Evolutionary conservation across 1,140 invertebrate genomes (phyloP).

Genomic region (Bactericera cockerelli): DNA sequence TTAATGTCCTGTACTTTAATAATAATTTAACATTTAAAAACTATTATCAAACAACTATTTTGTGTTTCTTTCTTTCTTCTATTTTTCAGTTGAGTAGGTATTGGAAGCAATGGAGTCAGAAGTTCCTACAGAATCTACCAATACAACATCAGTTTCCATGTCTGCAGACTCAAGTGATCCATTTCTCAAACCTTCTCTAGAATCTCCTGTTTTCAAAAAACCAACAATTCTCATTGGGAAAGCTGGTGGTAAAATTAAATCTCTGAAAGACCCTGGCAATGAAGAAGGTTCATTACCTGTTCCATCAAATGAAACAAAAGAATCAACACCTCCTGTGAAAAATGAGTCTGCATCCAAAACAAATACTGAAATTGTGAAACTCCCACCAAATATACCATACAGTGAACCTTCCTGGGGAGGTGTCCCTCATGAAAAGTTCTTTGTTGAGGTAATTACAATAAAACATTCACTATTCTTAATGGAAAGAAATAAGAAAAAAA

Average conservation of each 20-base stretch:
- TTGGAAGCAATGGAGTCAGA: no score
- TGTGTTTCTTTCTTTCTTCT: no score
- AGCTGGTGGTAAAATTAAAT: conserved; percentile 11
- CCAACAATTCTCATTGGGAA: conserved; percentile 20
- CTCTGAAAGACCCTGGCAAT: conserved; percentile 18
- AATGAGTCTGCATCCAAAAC: neutral
- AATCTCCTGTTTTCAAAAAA: conserved; percentile 14
- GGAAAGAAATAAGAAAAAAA: neutral
- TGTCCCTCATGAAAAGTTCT: conserved; percentile 35
- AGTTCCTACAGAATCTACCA: no score
- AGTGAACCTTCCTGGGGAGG: conserved; percentile 61
- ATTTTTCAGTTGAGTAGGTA: no score
- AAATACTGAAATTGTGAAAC: conserved; percentile 17
- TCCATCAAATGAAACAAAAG: neutral
- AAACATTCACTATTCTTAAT: neutral
- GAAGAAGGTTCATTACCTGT: conserved; percentile 3
- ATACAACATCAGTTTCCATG: no score
- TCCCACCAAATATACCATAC: conserved; percentile 37
- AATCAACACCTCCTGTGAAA: conserved; percentile 11
- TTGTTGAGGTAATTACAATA: conserved; percentile 31
- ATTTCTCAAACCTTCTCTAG: conserved; percentile 30
- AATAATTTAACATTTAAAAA: no score
- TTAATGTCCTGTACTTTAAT: no score
- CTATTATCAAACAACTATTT: no score
- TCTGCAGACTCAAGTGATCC: no score